A percentile compares a stretch with the other conserved stretches of the same genome.
Conservation (phyloP, 2,888 invertebrate species). For the Sarcophaga rosellei region DNA sequence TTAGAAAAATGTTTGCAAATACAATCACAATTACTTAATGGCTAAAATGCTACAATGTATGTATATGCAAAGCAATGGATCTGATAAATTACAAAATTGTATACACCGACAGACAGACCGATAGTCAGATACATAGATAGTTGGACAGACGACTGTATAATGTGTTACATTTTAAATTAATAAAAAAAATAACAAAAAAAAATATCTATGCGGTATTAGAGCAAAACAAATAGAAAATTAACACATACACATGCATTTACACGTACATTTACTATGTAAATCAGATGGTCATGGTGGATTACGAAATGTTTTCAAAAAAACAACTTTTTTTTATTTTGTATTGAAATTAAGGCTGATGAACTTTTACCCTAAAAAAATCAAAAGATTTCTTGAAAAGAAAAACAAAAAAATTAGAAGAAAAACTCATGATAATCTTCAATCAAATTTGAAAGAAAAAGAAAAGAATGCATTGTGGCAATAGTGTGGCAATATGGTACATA, state of each 20-base stretch:
- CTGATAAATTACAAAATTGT: constrained; percentile 21
- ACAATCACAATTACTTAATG: constrained; percentile 58
- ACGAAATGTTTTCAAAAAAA: not conserved
- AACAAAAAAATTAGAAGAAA: not conserved
- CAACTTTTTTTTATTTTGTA: not conserved
- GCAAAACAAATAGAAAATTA: constrained; percentile 36
- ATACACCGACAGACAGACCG: not conserved
- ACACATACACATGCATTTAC: not conserved
- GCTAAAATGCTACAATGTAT: not conserved
- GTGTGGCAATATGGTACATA: too few relatives aligned
- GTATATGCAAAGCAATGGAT: constrained; percentile 34
- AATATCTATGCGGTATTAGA: constrained; percentile 51
- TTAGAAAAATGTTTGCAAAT: constrained; percentile 48
- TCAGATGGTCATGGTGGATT: constrained; percentile 42
- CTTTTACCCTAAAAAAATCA: constrained; percentile 6
- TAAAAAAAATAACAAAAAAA: not conserved
- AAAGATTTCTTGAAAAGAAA: not conserved
- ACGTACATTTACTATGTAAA: constrained; percentile 12
- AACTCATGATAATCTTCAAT: not conserved
- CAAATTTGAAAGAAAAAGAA: not conserved
- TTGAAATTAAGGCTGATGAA: not conserved
- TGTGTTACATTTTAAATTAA: not conserved
- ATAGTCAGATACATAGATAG: not conserved
- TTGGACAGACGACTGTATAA: not conserved
- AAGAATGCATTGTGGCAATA: not conserved